Base-by-base conservation (phyloP, 2,797 vertebrate species). In the Kryptopterus vitreolus region DNA sequence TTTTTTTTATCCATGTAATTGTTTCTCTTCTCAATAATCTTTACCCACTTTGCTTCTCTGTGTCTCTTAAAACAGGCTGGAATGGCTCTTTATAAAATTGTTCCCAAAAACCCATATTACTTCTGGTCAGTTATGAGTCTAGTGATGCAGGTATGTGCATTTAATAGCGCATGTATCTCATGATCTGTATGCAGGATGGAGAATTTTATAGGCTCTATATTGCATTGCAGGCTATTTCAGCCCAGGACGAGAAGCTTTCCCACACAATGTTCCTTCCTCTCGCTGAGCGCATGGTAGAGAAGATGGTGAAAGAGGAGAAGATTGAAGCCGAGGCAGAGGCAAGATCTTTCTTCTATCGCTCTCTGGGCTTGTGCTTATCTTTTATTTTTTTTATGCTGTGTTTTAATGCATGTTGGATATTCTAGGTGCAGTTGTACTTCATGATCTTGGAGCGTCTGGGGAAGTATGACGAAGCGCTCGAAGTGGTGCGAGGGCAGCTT, bases 111-210 rank as follows among this genome's bases (percentile, higher is more conserved):
- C 82, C 98, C 98, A 0, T 99, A 99, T 88, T 99, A 99, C 90
- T 99, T 99, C 94, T 99, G 98, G 98, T 99, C 97, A 2, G 98
- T 99, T 88, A 99, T 99, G 98, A 99, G 98, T 91, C 92, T 99
- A 86, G 98, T 99, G 77, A 99, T 99, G 98, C 98, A 99, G 94
- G 97, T 99, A 83, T 83, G 93, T 91, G 3, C 8, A 57, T 10
- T n/a, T 20, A 1, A 61, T 4, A 2, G 2, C 18, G 16, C n/a
- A 22, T 10, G 0, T 15, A 31, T 57, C 20, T 59, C 63, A 4
- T 35, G 20, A 43, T 12, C 16, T 50, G 16, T 31, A 35, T n/a
- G 66, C 18, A 5, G 22, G 10, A 6, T 4, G 22, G 61, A 18
- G 31, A 16, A 18, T 58, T 22, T 71, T 8, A 22, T 3, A 18